Evolutionary conservation across 2,797 vertebrate genomes (phyloP).

Genomic region (Momotus momota): DNA sequence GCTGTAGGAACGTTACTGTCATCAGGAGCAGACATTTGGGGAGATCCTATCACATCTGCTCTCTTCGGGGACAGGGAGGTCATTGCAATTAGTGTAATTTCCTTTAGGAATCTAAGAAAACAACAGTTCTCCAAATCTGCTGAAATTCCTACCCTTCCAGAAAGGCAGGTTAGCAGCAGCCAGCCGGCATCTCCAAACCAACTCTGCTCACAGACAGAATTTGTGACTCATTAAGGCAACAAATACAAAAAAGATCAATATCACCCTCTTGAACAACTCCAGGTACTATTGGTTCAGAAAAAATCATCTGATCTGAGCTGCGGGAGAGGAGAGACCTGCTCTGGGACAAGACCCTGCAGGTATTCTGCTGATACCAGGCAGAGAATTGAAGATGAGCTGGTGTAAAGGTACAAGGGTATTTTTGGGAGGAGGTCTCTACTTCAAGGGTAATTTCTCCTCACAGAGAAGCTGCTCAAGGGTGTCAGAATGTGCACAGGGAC

Average conservation of each 20-base stretch:
- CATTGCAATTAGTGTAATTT: constrained; percentile 31
- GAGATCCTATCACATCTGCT: neutral
- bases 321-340: neutral
- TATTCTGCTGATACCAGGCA: neutral
- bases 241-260: constrained; percentile 65
- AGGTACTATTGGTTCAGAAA: neutral
- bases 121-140: neutral
- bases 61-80: neutral
- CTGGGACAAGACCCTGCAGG: constrained; percentile 26
- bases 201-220: constrained; percentile 51
- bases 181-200: constrained; percentile 30
- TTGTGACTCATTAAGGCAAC: constrained; percentile 69
- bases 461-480: neutral
- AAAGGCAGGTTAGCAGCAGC: constrained; percentile 47
- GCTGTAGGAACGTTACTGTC: neutral
- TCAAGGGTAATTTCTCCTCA: neutral
- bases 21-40: neutral
- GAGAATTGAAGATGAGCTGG: neutral
- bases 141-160: constrained; percentile 57
- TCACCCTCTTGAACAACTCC: neutral
- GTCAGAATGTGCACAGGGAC: neutral
- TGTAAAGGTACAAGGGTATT: neutral
- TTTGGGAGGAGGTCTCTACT: neutral
- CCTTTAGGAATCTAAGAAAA: constrained; percentile 50
- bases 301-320: neutral